Evolutionary conservation across 2,113 vertebrate genomes (phyloP), one percentile per base, ranked within the genome.

Genomic region (Lates calcarifer): DNA sequence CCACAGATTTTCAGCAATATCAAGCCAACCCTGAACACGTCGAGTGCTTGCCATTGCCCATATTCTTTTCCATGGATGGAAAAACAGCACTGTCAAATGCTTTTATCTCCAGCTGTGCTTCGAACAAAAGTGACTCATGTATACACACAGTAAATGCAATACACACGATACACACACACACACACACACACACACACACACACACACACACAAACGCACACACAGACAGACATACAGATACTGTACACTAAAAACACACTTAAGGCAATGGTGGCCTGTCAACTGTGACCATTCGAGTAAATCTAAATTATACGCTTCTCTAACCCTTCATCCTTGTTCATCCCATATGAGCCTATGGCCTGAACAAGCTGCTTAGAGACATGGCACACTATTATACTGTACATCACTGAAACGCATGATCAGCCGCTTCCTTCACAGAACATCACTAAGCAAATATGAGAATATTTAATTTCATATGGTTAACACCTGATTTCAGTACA

Each of bases 201-300:
- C 37, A 62, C 13, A 47, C 43, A 69, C 33, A 53, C n/a, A 24
- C 4, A 26, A 29, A 51, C 49, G 69, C 8, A 3, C 12, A 2
- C 6, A 26, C 33, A 69, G 15, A 58, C 41, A 53, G 18, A 82
- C 67, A 62, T 53, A 81, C 43, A 81, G 15, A 65, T 69, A 78
- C 61, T 81, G 69, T 87, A 88, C 77, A 81, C 58, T 87, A 67
- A 82, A 79, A 82, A 90, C 53, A 85, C 75, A 80, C 77, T 93
- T 94, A 93, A 94, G 92, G 91, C 93, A 93, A 87, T 86, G 92
- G 94, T 92, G 93, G 85, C 91, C 93, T 93, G 82, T 85, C 88
- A 87, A 84, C 87, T 82, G 74, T 90, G 83, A 90, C 81, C 67
- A 31, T 85, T 92, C 18, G 53, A 89, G 69, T 83, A 88, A 77